These are phyloP conservation scores for Drosophila elegans DNA, from an alignment of 1,140 invertebrate species.

Conservation along the genomic window DNA sequence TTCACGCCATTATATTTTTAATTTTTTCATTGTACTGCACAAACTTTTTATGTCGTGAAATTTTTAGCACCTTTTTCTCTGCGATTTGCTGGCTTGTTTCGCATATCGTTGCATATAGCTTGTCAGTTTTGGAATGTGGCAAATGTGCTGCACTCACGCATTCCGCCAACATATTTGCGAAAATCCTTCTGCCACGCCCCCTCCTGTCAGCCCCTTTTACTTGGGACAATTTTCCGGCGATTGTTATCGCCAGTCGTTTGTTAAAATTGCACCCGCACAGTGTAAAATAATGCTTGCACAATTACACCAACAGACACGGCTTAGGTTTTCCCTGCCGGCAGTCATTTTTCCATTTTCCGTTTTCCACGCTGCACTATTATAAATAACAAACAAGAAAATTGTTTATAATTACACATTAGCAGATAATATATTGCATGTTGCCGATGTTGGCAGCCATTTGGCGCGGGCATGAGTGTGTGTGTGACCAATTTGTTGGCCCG, in stretches of 20 bases:
- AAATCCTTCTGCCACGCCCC: slow-evolving; percentile 18
- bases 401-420: slow-evolving; percentile 82
- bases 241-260: slow-evolving; percentile 58
- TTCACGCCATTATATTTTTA: slow-evolving; percentile 61
- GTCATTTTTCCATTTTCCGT: neutral
- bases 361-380: slow-evolving; percentile 51
- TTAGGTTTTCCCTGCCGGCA: slow-evolving; percentile 6
- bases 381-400: slow-evolving; percentile 79
- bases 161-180: slow-evolving; percentile 20
- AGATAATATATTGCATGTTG: slow-evolving; percentile 72
- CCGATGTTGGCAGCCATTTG: slow-evolving; percentile 28
- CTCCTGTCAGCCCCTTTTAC: neutral
- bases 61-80: slow-evolving; percentile 68
- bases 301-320: slow-evolving; percentile 36
- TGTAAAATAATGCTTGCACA: slow-evolving; percentile 41
- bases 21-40: slow-evolving; percentile 34
- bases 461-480: slow-evolving; percentile 13
- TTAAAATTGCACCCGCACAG: slow-evolving; percentile 54
- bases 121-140: slow-evolving; percentile 56
- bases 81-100: slow-evolving; percentile 17
- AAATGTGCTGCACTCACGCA: slow-evolving; percentile 75
- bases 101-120: slow-evolving; percentile 30
- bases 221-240: slow-evolving; percentile 59
- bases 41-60: slow-evolving; percentile 51
- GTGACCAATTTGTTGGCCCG: slow-evolving; percentile 41